Percentiles rank a stretch among this genome's conserved stretches.
Evolutionary conservation across 2,113 vertebrate species (phyloP).

Genomic region (Puntigrus tetrazona): DNA sequence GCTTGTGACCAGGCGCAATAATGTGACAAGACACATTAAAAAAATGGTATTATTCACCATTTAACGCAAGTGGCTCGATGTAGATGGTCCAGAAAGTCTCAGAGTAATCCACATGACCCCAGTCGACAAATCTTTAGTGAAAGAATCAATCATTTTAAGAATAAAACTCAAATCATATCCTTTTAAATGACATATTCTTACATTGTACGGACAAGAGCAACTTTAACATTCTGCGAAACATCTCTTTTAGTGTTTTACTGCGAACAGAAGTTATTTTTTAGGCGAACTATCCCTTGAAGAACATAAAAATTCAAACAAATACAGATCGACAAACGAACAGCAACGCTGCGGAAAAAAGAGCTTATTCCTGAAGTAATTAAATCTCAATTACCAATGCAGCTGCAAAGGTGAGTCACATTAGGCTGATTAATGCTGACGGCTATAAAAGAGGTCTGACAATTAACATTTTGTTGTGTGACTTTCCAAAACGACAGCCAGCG

Average conservation of each 20-base stretch:
- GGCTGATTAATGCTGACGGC: not conserved
- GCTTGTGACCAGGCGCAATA: not conserved
- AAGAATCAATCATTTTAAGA: not conserved
- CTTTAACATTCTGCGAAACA: not conserved
- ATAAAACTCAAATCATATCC: not conserved
- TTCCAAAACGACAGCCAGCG: not conserved
- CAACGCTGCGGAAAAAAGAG: conserved; percentile 1
- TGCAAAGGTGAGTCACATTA: conserved; percentile 16
- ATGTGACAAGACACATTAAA: no score
- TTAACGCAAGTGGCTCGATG: not conserved
- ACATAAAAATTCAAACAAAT: no score
- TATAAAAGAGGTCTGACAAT: not conserved
- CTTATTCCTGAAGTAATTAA: not conserved
- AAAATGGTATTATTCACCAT: no score
- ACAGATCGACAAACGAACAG: not conserved
- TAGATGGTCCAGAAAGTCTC: not conserved
- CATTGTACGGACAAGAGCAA: not conserved
- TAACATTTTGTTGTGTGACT: not conserved
- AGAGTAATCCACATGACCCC: not conserved
- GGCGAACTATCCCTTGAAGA: not conserved
- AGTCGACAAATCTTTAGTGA: not conserved
- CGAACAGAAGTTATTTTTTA: no score
- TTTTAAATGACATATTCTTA: not conserved
- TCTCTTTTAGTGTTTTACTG: not conserved
- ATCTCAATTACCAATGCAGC: not conserved